Conservation (phyloP, 2,797 vertebrate genomes). For the Eptatretus atami region DNA sequence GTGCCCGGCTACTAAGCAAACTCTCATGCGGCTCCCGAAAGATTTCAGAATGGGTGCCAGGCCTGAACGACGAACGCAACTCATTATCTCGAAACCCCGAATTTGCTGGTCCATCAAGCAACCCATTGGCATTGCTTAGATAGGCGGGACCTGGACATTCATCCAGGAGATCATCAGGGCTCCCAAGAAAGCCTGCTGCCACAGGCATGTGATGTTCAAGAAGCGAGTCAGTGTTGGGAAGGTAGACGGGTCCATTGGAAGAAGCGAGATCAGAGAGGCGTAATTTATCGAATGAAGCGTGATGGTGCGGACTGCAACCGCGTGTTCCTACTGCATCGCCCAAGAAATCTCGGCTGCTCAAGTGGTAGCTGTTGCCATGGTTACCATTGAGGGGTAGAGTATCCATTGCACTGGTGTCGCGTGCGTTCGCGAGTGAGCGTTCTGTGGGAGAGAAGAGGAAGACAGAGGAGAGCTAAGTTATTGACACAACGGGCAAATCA, state of each 20-base stretch:
- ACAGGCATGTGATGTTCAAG: conserved; percentile 21
- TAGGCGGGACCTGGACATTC: too few relatives aligned
- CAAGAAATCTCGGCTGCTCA: conserved; percentile 77
- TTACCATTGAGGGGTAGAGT: conserved; percentile 99
- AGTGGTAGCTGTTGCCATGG: conserved; percentile 94
- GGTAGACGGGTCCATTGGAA: conserved; percentile 85
- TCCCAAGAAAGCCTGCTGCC: background rate
- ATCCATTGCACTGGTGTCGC: conserved; percentile 99
- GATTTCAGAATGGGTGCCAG: too few relatives aligned
- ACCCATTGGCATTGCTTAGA: too few relatives aligned
- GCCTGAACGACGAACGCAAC: too few relatives aligned
- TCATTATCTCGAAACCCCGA: too few relatives aligned
- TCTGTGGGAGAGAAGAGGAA: conserved; percentile 37
- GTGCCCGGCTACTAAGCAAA: too few relatives aligned
- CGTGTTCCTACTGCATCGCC: conserved; percentile 95
- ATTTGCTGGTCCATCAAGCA: too few relatives aligned
- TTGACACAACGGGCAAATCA: too few relatives aligned
- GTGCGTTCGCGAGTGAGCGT: conserved; percentile 99
- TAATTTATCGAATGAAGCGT: conserved; percentile 90
- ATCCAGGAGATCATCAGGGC: too few relatives aligned
- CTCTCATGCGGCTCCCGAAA: too few relatives aligned
- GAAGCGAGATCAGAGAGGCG: conserved; percentile 79
- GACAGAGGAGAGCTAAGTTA: background rate
- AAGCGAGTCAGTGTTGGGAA: conserved; percentile 72
- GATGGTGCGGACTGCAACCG: conserved; percentile 70